These are phyloP conservation scores for Syrphus vitripennis DNA, from an alignment of 2,888 invertebrate genomes.

Conservation along the genomic window DNA sequence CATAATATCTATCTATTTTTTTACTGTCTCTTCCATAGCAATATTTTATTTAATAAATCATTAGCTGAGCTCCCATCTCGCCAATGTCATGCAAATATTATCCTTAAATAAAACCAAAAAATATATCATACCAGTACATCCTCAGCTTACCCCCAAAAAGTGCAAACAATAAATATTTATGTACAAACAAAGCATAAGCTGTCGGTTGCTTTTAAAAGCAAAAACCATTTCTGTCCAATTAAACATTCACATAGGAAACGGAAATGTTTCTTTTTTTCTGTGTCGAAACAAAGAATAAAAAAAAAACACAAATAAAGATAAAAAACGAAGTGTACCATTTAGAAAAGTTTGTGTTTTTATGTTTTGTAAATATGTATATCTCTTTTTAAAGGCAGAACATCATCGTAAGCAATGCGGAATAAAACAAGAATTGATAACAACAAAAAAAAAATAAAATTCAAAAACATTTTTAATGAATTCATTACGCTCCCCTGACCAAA, in stretches of 20 bases:
- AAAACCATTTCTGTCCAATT: conserved; percentile 32
- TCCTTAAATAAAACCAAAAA: background rate
- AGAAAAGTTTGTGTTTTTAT: background rate
- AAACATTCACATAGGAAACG: conserved; percentile 32
- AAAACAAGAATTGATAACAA: background rate
- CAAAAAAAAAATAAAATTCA: background rate
- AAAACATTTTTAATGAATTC: conserved; percentile 7
- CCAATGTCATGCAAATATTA: conserved; percentile 31
- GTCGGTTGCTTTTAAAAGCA: conserved; percentile 5
- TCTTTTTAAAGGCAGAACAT: background rate
- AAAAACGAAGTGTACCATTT: background rate
- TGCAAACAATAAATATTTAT: conserved; percentile 24
- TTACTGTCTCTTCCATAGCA: background rate
- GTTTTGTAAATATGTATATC: conserved; percentile 1
- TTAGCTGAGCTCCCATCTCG: conserved; percentile 12
- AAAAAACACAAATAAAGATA: background rate
- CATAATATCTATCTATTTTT: too few relatives aligned
- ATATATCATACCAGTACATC: background rate
- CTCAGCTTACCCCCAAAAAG: background rate
- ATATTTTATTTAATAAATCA: conserved; percentile 21
- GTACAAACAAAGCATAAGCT: conserved; percentile 10
- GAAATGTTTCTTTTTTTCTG: background rate
- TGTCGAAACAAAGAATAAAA: background rate
- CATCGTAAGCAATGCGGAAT: background rate
- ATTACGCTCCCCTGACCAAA: conserved; percentile 9